Conservation (phyloP, 2,888 invertebrate species). For the Drepanosiphum platanoidis region DNA sequence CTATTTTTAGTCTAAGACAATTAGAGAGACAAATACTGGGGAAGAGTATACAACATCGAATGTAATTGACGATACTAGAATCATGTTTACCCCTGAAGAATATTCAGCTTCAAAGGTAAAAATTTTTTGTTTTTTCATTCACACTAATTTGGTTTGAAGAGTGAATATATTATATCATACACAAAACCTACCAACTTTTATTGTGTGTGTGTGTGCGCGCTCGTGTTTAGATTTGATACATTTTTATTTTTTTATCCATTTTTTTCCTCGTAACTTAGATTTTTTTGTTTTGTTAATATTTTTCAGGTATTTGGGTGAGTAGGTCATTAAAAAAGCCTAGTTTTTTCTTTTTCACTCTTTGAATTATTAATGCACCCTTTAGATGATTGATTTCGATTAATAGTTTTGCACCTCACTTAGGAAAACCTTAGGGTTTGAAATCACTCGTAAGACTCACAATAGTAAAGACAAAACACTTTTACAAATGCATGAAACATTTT, state of each 20-base stretch:
- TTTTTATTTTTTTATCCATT: conserved; percentile 66
- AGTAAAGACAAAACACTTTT: conserved; percentile 19
- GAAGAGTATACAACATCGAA: conserved; percentile 39
- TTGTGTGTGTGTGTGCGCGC: conserved; percentile 58
- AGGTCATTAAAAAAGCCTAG: conserved; percentile 64
- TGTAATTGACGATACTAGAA: conserved; percentile 31
- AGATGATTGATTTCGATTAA: conserved; percentile 27
- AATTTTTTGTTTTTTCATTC: conserved; percentile 24
- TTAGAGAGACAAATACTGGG: conserved; percentile 27
- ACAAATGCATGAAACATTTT: conserved; percentile 21
- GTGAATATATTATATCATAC: conserved; percentile 55
- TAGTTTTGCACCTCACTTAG: conserved; percentile 50
- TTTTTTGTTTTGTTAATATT: conserved; percentile 68
- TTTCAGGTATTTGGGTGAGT: conserved; percentile 64
- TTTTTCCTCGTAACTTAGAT: conserved; percentile 70
- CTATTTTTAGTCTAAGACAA: conserved; percentile 52
- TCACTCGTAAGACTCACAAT: conserved; percentile 6
- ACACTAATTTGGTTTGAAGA: conserved; percentile 57
- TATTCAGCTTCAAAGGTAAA: conserved; percentile 61
- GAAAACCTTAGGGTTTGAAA: conserved; percentile 29
- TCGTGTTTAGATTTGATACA: conserved; percentile 55
- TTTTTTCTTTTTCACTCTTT: conserved; percentile 47
- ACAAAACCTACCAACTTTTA: conserved; percentile 30
- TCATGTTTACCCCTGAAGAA: conserved; percentile 45
- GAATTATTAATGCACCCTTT: conserved; percentile 50